These are phyloP conservation scores for Pterocles orientalis DNA, from an alignment of 2,113 vertebrate species.

Conservation along the genomic window DNA sequence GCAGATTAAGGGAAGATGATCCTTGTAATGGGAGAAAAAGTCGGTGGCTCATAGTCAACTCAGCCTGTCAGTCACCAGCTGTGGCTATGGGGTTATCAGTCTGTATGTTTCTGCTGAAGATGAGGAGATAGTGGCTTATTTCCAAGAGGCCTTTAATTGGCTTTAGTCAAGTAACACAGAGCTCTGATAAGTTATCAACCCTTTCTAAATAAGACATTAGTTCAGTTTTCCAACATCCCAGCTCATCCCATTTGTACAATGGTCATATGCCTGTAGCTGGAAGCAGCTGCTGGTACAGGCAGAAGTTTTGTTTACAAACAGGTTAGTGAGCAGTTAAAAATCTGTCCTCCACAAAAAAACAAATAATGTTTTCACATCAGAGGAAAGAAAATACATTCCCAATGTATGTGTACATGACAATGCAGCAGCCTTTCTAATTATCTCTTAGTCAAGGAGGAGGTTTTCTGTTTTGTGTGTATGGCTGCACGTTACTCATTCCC, in stretches of 20 bases:
- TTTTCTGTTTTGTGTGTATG: background rate
- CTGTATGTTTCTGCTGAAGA: background rate
- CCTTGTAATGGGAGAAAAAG: background rate
- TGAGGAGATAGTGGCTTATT: background rate
- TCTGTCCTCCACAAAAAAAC: background rate
- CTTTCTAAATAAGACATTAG: background rate
- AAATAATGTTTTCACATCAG: background rate
- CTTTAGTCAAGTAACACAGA: background rate
- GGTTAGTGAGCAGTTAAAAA: background rate
- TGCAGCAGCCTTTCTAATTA: constrained; percentile 27
- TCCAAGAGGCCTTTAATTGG: background rate
- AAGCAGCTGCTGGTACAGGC: background rate
- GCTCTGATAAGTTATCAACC: background rate
- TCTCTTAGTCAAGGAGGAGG: background rate
- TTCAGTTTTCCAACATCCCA: background rate
- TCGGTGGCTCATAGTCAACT: background rate
- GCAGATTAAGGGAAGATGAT: accelerated
- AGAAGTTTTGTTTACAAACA: background rate
- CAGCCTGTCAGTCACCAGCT: background rate
- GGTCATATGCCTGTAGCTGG: background rate
- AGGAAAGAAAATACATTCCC: background rate
- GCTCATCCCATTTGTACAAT: background rate
- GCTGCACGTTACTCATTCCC: background rate
- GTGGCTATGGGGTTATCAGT: background rate
- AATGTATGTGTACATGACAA: background rate